Evolutionary conservation across 53 echinoderm and acorn worm genomes (phyloP).

Genomic region (Antedon mediterranea): DNA sequence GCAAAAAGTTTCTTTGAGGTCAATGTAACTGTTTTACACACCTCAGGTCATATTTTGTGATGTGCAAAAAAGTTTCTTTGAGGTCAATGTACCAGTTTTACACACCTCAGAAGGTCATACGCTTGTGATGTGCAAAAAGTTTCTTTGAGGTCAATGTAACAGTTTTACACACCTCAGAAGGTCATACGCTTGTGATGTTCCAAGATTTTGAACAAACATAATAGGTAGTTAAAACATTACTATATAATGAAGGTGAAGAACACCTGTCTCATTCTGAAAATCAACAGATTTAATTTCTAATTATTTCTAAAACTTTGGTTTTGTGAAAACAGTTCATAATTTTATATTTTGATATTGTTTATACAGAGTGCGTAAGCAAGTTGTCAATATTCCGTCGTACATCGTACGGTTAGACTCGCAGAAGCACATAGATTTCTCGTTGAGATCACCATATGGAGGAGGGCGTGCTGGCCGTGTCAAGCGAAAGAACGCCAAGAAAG

Average conservation of each 20-base stretch:
- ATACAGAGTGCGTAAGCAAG: conserved; percentile 89
- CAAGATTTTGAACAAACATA: no score
- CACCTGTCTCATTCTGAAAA: no score
- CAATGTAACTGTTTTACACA: not conserved
- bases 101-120: not conserved
- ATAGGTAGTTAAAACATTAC: no score
- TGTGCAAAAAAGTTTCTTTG: not conserved
- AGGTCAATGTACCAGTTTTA: not conserved
- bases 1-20: not conserved
- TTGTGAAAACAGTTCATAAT: no score
- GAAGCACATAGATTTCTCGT: conserved; percentile 99
- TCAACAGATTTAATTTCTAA: no score
- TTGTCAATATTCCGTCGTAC: conserved; percentile 96
- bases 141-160: not conserved
- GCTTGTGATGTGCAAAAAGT: not conserved
- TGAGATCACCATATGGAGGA: conserved; percentile 89
- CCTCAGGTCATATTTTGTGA: not conserved
- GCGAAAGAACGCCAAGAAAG: conserved; percentile 84
- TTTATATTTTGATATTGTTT: not conserved
- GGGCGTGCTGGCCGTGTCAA: conserved; percentile 96
- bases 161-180: not conserved
- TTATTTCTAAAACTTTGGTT: no score
- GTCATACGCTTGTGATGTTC: not conserved
- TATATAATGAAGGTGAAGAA: no score
- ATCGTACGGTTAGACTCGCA: conserved; percentile 96